A percentile compares a stretch with the other conserved stretches of the same genome.
These are phyloP conservation scores for Frankliniella intonsa DNA, from an alignment of 2,888 invertebrate species.

Conservation along the genomic window DNA sequence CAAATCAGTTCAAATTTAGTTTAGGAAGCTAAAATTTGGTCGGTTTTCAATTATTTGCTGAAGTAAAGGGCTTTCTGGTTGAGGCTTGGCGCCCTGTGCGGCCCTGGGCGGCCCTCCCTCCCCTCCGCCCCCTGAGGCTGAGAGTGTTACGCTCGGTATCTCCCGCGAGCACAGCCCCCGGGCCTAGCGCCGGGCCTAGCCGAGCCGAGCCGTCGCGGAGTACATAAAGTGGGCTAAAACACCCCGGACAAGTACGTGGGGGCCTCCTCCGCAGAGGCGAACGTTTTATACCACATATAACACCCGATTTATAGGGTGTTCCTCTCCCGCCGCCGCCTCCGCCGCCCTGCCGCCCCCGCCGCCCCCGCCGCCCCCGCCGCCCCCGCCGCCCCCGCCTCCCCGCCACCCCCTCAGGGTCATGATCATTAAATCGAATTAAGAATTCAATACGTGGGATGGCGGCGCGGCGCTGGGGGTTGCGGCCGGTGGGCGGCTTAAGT, in stretches of 20 bases:
- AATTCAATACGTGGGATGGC: not conserved
- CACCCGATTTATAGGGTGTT: slow-evolving; percentile 25
- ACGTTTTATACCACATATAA: slow-evolving; percentile 24
- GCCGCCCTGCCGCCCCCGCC: not conserved
- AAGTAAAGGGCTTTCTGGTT: no score
- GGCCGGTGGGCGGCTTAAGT: no score
- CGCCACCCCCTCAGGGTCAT: slow-evolving; percentile 2
- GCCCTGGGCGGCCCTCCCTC: no score
- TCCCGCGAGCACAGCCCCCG: not conserved
- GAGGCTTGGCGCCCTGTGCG: no score
- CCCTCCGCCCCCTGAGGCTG: no score
- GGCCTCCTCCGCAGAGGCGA: not conserved
- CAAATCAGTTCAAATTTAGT: no score
- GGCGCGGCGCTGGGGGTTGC: not conserved
- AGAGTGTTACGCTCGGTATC: not conserved
- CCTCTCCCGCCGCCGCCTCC: not conserved
- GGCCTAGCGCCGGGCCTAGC: not conserved
- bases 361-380: not conserved
- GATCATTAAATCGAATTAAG: slow-evolving; percentile 21
- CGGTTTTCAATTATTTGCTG: no score
- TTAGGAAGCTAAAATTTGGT: no score
- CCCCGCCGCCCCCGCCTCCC: not conserved
- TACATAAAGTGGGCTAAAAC: slow-evolving; percentile 20
- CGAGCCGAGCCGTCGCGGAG: not conserved
- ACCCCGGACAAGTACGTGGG: slow-evolving; percentile 3